Percentiles rank a stretch among this genome's conserved stretches.
Conservation (phyloP, 1,140 invertebrate species). For the Elysia chlorotica region DNA sequence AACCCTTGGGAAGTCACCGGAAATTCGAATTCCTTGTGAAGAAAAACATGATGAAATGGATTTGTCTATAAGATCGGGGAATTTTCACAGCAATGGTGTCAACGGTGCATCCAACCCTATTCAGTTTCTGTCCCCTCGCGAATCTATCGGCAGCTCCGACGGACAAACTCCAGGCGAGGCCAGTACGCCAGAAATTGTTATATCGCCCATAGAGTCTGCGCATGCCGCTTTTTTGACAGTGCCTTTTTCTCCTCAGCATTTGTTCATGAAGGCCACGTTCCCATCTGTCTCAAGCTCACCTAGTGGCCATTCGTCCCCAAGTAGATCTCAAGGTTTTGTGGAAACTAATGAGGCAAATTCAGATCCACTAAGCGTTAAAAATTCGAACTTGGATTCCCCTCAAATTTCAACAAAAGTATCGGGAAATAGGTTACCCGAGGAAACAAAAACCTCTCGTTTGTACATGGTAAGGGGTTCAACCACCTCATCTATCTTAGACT, state of each 20-base stretch:
- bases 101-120: neutral
- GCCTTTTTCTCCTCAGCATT: neutral
- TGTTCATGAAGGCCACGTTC: neutral
- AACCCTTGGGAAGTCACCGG: neutral
- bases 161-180: neutral
- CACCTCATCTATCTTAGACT: no score
- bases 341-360: no score
- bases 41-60: neutral
- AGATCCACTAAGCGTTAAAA: neutral
- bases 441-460: no score
- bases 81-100: neutral
- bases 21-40: neutral
- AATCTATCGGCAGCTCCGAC: no score
- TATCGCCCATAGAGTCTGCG: neutral
- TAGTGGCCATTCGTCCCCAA: no score
- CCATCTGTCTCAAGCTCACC: neutral
- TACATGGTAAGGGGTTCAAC: no score
- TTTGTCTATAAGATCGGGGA: neutral
- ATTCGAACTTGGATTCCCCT: neutral
- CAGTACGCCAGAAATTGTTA: slow-evolving; percentile 6
- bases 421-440: neutral
- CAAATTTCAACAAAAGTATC: neutral
- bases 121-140: no score
- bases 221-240: neutral
- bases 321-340: no score